Evolutionary conservation across 2,797 vertebrate genomes (phyloP).

Genomic region (Enteromius trimaculatus): DNA sequence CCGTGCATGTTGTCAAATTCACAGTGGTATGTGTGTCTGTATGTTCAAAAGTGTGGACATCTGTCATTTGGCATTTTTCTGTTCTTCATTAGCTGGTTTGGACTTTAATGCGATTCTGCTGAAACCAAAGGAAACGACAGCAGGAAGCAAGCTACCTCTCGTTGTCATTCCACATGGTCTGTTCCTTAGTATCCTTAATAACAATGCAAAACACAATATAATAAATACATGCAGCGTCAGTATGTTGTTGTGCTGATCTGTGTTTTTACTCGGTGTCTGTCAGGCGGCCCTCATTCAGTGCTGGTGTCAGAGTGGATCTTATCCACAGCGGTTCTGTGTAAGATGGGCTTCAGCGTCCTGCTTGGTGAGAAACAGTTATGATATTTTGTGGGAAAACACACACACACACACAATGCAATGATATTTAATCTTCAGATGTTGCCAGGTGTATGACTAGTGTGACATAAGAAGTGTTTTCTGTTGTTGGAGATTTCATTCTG

Average conservation of each 20-base stretch:
- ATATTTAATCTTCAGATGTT: too few species aligned
- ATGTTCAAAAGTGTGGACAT: background rate
- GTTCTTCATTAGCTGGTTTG: conserved; percentile 79
- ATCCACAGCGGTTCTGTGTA: conserved; percentile 83
- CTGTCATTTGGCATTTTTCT: background rate
- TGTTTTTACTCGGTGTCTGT: conserved; percentile 34
- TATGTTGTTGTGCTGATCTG: background rate
- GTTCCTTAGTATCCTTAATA: conserved; percentile 47
- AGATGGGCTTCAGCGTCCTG: conserved; percentile 87
- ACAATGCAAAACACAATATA: background rate
- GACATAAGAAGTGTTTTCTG: too few species aligned
- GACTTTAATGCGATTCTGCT: conserved; percentile 92
- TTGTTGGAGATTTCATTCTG: too few species aligned
- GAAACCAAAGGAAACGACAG: conserved; percentile 78
- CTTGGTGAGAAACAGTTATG: conserved; percentile 79
- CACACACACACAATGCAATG: too few species aligned
- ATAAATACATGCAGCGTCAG: background rate
- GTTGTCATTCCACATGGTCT: conserved; percentile 91
- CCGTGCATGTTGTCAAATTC: background rate
- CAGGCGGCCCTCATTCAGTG: conserved; percentile 92
- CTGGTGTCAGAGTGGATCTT: conserved; percentile 88
- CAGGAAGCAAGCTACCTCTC: conserved; percentile 84
- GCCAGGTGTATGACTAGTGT: too few species aligned
- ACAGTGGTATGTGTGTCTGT: background rate
- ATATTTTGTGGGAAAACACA: too few species aligned